Evolutionary conservation across 2,888 invertebrate genomes (phyloP).

Genomic region (Himalopsyche kuldschensis): DNA sequence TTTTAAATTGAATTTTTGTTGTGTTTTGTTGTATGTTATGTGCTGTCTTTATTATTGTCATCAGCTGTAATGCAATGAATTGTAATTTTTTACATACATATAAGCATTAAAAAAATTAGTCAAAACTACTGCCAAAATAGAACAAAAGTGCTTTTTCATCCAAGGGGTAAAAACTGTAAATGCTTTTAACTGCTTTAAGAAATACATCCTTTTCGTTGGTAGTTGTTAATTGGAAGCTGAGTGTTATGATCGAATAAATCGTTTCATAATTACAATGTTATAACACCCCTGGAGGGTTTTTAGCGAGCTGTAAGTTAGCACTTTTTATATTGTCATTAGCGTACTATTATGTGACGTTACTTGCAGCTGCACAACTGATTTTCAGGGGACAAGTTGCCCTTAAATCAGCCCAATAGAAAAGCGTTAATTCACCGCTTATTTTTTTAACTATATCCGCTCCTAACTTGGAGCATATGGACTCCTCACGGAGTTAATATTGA

Average conservation of each 20-base stretch:
- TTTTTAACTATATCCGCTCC: too few species aligned
- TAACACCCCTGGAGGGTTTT: background rate
- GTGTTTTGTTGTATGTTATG: too few species aligned
- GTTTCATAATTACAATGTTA: background rate
- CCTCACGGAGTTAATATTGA: too few species aligned
- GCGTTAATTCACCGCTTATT: background rate
- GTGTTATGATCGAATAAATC: background rate
- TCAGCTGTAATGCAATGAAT: too few species aligned
- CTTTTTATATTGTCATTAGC: background rate
- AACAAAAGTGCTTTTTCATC: too few species aligned
- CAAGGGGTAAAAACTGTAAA: background rate
- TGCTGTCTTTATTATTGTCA: too few species aligned
- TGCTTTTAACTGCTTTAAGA: background rate
- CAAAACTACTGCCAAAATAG: too few species aligned
- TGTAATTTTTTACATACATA: too few species aligned
- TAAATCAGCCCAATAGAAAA: background rate
- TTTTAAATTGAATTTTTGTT: too few species aligned
- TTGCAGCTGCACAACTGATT: background rate
- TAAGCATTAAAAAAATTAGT: too few species aligned
- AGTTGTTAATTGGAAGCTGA: background rate
- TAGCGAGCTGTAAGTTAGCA: background rate
- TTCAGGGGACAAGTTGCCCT: background rate
- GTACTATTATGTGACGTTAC: background rate
- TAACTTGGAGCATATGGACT: too few species aligned
- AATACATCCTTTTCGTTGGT: background rate